Conservation (phyloP, 1,140 invertebrate genomes). For the Bicyclus anynana region DNA sequence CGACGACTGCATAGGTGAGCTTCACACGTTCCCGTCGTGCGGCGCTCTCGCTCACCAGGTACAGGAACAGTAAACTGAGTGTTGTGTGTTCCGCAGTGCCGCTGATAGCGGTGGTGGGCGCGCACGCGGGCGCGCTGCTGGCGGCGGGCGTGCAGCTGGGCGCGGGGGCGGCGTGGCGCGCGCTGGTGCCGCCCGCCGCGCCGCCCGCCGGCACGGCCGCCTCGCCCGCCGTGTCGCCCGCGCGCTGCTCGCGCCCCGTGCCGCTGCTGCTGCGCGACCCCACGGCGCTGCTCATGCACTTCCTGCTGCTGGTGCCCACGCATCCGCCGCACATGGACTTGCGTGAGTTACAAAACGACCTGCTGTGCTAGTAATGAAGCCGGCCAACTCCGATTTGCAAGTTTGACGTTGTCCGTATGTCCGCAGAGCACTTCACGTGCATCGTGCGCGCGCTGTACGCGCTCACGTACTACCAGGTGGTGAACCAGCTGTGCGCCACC, state of each 20-base stretch:
- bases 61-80: no score
- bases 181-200: conserved; percentile 27
- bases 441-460: conserved; percentile 93
- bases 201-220: conserved; percentile 8
- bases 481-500: conserved; percentile 79
- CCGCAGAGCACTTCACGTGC: conserved; percentile 89
- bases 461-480: conserved; percentile 91
- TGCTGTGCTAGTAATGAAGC: no score
- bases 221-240: background rate
- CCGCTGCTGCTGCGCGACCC: conserved; percentile 92
- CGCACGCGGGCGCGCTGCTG: conserved; percentile 85
- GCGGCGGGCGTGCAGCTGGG: conserved; percentile 76
- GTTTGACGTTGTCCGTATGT: no score
- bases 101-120: conserved; percentile 90
- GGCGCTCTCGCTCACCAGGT: no score
- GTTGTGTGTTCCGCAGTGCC: conserved; percentile 81
- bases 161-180: conserved; percentile 64
- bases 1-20: conserved; percentile 87
- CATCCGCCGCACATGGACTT: conserved; percentile 84
- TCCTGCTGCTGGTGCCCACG: conserved; percentile 89
- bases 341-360: no score
- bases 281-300: conserved; percentile 89
- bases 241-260: conserved; percentile 78
- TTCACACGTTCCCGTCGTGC: no score
- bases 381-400: no score